Base-by-base conservation (phyloP, 53 echinoderm and acorn worm species). In the Patiria pectinifera region DNA sequence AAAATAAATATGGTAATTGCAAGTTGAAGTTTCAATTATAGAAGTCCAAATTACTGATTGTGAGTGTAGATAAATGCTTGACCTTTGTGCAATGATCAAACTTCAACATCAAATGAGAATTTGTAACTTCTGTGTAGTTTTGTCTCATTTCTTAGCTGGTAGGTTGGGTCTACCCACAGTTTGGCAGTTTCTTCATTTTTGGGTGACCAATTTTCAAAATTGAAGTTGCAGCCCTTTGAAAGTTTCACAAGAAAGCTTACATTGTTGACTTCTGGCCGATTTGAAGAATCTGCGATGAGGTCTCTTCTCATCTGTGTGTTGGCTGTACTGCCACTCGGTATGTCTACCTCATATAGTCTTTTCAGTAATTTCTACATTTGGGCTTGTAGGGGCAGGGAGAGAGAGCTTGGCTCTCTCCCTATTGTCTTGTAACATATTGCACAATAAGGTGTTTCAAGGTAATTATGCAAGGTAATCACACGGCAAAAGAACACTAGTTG, bases 251-350 rank as follows among this genome's bases (percentile, higher is more conserved):
- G 69, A 69, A 18, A 69, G n/a, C 18, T 6, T 23, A 9, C 1
- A 0, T 16, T 66, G 66, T 0, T 2, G 4, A 18, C 15, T 16
- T 16, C 18, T 2, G 76, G 43, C 80, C 11, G 21, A 45, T 79
- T 3, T 2, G 46, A 79, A 45, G 48, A 47, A 76, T 23, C 8
- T n/a, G 4, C 7, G 23, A 82, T 82, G 82, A 82, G 44, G 82
- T 82, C 25, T 6, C 23, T 82, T 19, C 58, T 59, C 59, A 22
- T 82, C 23, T 82, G 82, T 15, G 9, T 82, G n/a, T 59, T 82
- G 82, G 58, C 24, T 9, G 0, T 21, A 0, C 82, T 82, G 58
- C 82, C 82, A n/a, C 58, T 82, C 53, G 82, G 82, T 82, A 82
- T 82, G 82, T 82, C 11, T 22, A 59, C 21, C 3, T 79, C 48